Conservation (phyloP, 2,797 vertebrate genomes). For the Scolopax bukidnonensis region DNA sequence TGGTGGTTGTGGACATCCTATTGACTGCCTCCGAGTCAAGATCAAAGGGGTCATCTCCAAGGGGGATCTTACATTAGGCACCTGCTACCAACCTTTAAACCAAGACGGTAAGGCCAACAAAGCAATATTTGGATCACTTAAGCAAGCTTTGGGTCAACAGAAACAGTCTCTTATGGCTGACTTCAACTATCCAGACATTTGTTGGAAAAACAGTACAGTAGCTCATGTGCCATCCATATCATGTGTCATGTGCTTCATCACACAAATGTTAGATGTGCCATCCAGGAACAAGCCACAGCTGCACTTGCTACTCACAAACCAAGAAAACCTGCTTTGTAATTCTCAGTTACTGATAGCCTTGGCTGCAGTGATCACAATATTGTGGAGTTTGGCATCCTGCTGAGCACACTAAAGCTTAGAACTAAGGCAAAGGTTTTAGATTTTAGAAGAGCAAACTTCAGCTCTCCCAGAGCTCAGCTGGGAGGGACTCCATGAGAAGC, state of each 20-base stretch:
- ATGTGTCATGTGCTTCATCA: not conserved
- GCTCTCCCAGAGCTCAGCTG: not conserved
- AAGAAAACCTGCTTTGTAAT: not conserved
- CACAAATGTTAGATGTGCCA: not conserved
- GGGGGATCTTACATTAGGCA: not conserved
- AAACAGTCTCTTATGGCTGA: not conserved
- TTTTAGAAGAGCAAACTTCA: not conserved
- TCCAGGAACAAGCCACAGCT: not conserved
- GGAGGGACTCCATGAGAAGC: not conserved
- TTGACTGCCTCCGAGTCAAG: not conserved
- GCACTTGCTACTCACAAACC: not conserved
- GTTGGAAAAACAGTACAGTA: not conserved
- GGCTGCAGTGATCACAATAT: not conserved
- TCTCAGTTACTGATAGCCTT: not conserved
- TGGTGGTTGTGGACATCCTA: not conserved
- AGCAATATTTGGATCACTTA: not conserved
- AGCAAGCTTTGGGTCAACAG: not conserved
- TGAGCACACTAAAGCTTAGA: not conserved
- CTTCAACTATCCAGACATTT: not conserved
- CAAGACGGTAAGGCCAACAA: not conserved
- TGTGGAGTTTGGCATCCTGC: not conserved
- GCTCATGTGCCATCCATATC: not conserved
- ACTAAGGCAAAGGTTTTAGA: not conserved
- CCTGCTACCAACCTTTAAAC: not conserved
- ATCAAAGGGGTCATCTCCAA: not conserved